phyloP scores from a whole-genome alignment of 2,888 invertebrate genomes.

The Orchesella flavescens region DNA sequence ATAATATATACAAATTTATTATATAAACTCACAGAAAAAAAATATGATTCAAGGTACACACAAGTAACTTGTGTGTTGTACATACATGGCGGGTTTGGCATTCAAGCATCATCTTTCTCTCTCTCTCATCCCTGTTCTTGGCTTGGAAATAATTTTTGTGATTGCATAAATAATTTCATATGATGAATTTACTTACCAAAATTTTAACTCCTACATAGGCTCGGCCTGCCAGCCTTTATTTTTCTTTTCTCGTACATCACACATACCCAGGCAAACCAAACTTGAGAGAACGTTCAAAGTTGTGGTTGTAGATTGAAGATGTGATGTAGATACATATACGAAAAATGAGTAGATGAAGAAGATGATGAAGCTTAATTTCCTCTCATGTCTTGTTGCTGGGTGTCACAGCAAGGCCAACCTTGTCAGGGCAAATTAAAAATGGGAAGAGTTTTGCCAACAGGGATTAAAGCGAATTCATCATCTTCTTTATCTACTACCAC shows the following conservation, averaged over 20 bases:
- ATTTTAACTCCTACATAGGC: conserved; percentile 18
- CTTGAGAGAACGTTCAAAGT: background rate
- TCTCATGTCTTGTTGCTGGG: conserved; percentile 17
- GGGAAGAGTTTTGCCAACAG: conserved; percentile 45
- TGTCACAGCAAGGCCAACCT: conserved; percentile 50
- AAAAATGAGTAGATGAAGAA: background rate
- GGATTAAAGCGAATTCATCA: conserved; percentile 40
- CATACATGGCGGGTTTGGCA: conserved; percentile 29
- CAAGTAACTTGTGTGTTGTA: no score
- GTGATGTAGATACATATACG: background rate
- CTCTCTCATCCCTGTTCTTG: background rate
- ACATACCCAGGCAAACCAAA: background rate
- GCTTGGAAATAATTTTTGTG: conserved; percentile 15
- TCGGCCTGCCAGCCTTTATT: conserved; percentile 4
- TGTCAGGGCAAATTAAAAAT: conserved; percentile 52
- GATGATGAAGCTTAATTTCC: conserved; percentile 16
- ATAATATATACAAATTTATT: conserved; percentile 20
- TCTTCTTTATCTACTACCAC: conserved; percentile 20
- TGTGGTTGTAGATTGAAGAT: background rate
- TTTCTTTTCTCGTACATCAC: background rate
- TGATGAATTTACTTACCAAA: conserved; percentile 48
- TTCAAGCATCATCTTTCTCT: conserved; percentile 20
- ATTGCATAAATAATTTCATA: conserved; percentile 32
- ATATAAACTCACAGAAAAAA: background rate
- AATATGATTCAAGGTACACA: conserved; percentile 19